Evolutionary conservation across 2,888 invertebrate species (phyloP).

Genomic region (Hedya salicella): DNA sequence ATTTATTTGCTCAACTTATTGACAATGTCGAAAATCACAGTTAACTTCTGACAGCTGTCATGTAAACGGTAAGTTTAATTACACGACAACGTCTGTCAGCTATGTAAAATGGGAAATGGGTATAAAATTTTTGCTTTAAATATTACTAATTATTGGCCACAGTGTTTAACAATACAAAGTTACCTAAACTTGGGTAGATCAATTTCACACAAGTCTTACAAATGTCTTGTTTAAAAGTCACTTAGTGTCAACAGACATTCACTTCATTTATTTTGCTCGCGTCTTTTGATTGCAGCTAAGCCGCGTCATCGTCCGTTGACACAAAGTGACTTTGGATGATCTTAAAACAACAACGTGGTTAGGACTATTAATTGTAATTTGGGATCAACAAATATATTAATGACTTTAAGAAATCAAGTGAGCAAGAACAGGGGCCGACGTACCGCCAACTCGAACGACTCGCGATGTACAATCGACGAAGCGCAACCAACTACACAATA

Average conservation of each 20-base stretch:
- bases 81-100: constrained; percentile 76
- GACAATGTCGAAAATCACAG: constrained; percentile 86
- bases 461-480: constrained; percentile 63
- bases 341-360: constrained; percentile 23
- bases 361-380: constrained; percentile 14
- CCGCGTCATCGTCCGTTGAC: background rate
- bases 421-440: constrained; percentile 39
- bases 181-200: constrained; percentile 68
- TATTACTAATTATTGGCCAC: constrained; percentile 83
- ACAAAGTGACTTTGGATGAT: background rate
- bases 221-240: constrained; percentile 28
- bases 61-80: constrained; percentile 73
- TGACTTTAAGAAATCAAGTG: constrained; percentile 31
- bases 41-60: constrained; percentile 81
- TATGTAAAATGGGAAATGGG: constrained; percentile 81
- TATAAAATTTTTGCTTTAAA: constrained; percentile 77
- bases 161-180: constrained; percentile 68
- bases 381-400: constrained; percentile 36
- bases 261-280: background rate
- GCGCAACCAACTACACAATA: constrained; percentile 65
- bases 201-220: constrained; percentile 53
- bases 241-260: constrained; percentile 9
- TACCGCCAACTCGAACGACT: constrained; percentile 48
- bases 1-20: constrained; percentile 85
- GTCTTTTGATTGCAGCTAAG: background rate